Conservation (phyloP, 2,113 vertebrate species). For the Boulengeromyrus knoepffleri region DNA sequence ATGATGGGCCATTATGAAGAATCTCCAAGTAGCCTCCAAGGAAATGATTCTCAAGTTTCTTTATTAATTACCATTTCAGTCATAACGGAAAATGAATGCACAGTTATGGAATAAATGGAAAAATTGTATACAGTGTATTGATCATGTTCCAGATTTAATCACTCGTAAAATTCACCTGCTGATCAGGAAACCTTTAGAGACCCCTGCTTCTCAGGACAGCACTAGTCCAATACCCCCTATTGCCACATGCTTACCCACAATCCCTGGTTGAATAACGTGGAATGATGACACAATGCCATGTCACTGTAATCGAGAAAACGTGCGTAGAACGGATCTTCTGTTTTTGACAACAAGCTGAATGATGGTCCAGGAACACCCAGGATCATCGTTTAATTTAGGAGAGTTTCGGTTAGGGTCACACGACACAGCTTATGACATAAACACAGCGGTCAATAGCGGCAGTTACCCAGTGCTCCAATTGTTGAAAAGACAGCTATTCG, state of each 20-base stretch:
- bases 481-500: neutral
- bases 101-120: neutral
- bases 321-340: neutral
- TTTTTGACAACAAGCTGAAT: neutral
- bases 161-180: neutral
- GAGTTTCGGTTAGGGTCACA: neutral
- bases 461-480: neutral
- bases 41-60: neutral
- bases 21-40: neutral
- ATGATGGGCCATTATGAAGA: neutral
- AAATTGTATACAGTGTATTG: neutral
- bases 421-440: neutral
- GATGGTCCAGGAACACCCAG: neutral
- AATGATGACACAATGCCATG: neutral
- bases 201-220: neutral
- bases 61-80: neutral
- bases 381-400: neutral
- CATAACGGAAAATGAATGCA: neutral
- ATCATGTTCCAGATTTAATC: neutral
- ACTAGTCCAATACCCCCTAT: neutral
- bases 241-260: neutral
- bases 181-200: neutral
- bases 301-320: neutral
- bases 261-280: neutral
- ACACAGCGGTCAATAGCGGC: neutral